Evolutionary conservation across 1,140 invertebrate genomes (phyloP), one percentile per base, ranked within the genome.

Genomic region (Vanessa tameamea): DNA sequence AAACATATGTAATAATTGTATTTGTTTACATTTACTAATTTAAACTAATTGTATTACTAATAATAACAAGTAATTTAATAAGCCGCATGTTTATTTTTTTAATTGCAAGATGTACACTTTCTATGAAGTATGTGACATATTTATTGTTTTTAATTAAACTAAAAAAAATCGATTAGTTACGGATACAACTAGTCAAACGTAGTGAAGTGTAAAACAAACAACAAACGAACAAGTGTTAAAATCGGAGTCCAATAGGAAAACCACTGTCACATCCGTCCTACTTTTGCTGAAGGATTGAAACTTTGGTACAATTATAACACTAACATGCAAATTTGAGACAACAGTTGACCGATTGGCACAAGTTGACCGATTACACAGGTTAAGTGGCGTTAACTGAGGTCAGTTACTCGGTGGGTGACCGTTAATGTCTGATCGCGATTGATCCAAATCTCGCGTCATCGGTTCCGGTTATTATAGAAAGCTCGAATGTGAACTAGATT

Each of bases 311-410:
- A n/a, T 20, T 55, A 16, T 55, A 5, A 16, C 23, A 4, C 20
- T 20, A 23, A n/a, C 53, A 57, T 15, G 57, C 47, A n/a, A 63
- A 70, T 47, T 61, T 53, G 65, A 47, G 57, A 47, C 61, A 73
- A 73, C 72, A 59, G 72, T 64, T 69, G 20, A 69, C 43, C 61
- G 53, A 75, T 75, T 75, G 61, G 72, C 68, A 70, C 73, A 75
- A 59, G 63, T 75, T 75, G 73, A 75, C 73, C 73, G 73, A 75
- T 75, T 75, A 75, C 59, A 66, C 64, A 64, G 74, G 74, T 76
- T 76, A 76, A 76, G 69, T 76, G 64, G 69, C 74, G 74, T 76
- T 76, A 76, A 76, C 74, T 76, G 48, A 76, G 74, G 74, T 76
- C 74, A 76, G 74, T 76, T 76, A 76, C 74, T 76, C 69, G 64